Evolutionary conservation across 2,888 invertebrate genomes (phyloP).

Genomic region (Cheilosia scutellata): DNA sequence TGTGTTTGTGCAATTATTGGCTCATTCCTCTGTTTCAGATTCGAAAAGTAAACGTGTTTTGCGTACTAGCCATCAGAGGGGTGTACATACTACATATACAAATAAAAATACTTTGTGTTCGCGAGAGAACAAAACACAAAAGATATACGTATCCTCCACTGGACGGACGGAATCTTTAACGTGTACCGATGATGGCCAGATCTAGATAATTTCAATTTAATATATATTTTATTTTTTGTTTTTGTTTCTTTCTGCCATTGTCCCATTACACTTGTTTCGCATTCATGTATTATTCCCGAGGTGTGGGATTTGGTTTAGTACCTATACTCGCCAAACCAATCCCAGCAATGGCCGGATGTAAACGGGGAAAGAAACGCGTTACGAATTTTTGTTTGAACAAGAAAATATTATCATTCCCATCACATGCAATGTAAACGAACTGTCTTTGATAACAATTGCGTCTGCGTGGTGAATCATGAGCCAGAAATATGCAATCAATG

Average conservation of each 20-base stretch:
- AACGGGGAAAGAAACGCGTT: conserved; percentile 9
- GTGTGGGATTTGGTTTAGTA: conserved; percentile 28
- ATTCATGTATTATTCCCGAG: conserved; percentile 35
- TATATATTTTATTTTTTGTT: not conserved
- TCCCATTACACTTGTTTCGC: conserved; percentile 38
- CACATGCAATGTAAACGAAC: conserved; percentile 35
- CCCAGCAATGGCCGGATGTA: conserved; percentile 16
- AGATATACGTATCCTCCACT: not conserved
- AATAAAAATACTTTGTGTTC: conserved; percentile 12
- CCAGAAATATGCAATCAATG: no score
- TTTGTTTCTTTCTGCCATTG: conserved; percentile 11
- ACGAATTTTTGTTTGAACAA: conserved; percentile 7
- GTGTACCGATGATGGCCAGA: conserved; percentile 21
- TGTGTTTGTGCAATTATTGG: conserved; percentile 39
- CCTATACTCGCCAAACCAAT: not conserved
- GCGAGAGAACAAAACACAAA: not conserved
- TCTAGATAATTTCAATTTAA: conserved; percentile 37
- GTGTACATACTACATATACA: no score
- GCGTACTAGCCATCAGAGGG: conserved; percentile 28
- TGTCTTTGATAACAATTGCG: conserved; percentile 17
- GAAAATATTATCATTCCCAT: conserved; percentile 1
- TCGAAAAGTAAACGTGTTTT: conserved; percentile 64
- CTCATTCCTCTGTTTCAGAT: conserved; percentile 21
- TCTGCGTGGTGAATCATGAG: not conserved
- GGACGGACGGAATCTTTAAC: conserved; percentile 11